A percentile compares a stretch with the other conserved stretches of the same genome.
These are phyloP conservation scores for Galeopterus variegatus DNA, from an alignment of 2,113 vertebrate species.

Conservation along the genomic window DNA sequence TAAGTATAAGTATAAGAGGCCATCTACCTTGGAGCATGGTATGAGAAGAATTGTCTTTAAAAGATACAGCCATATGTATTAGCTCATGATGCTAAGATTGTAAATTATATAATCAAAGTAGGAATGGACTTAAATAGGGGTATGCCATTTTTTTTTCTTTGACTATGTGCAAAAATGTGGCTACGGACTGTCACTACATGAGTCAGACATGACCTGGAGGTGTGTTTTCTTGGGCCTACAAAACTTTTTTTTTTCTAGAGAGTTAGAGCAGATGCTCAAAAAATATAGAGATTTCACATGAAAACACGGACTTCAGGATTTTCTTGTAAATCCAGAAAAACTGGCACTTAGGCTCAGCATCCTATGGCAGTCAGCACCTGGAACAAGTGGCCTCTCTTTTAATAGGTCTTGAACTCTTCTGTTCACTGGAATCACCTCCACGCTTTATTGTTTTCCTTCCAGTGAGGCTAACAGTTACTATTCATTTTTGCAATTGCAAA, in stretches of 20 bases:
- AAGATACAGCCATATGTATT: not conserved
- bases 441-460: not conserved
- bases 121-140: conserved; percentile 9
- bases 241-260: not conserved
- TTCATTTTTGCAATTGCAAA: not conserved
- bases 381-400: not conserved
- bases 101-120: not conserved
- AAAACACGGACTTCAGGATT: not conserved
- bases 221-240: not conserved
- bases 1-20: not conserved
- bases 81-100: not conserved
- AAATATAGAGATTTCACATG: not conserved
- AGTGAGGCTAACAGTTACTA: not conserved
- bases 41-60: not conserved
- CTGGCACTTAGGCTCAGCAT: too few species aligned
- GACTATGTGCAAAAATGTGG: not conserved
- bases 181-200: not conserved
- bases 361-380: rapidly evolving
- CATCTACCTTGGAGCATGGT: not conserved
- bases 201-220: not conserved
- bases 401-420: not conserved
- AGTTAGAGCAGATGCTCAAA: not conserved
- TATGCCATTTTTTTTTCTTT: not conserved
- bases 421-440: not conserved
- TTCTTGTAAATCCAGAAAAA: not conserved